Conservation (phyloP, 2,888 invertebrate species). For the Stenodera caucasica region DNA sequence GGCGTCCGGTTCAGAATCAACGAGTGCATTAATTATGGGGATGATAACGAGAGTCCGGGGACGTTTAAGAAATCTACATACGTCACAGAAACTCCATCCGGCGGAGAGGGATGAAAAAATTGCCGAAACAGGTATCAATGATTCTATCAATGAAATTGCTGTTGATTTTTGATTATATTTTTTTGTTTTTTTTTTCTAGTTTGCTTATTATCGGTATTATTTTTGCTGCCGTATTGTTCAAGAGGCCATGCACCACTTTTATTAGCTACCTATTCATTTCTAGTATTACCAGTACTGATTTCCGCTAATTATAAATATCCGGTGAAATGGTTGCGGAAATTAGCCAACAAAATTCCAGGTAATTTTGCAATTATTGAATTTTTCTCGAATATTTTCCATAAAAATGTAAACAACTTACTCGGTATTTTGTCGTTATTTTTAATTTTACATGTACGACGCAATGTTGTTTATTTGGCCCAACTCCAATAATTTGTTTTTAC, state of each 20-base stretch:
- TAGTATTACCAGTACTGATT: constrained; percentile 68
- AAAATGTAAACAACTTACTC: constrained; percentile 19
- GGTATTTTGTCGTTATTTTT: constrained; percentile 12
- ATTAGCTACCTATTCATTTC: constrained; percentile 67
- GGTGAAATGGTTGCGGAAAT: constrained; percentile 63
- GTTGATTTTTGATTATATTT: neutral
- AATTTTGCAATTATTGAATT: constrained; percentile 33
- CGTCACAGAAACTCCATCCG: constrained; percentile 65
- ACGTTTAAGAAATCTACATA: constrained; percentile 60
- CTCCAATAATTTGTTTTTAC: neutral
- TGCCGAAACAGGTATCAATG: constrained; percentile 64
- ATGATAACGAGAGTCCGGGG: constrained; percentile 72
- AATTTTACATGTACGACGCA: constrained; percentile 19
- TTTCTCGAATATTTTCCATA: constrained; percentile 1
- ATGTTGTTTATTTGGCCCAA: constrained; percentile 15
- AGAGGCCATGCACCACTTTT: constrained; percentile 62
- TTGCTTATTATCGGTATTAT: constrained; percentile 68
- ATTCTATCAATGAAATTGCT: neutral
- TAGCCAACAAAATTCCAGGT: constrained; percentile 63
- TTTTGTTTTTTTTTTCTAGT: constrained; percentile 57
- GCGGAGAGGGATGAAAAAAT: constrained; percentile 69
- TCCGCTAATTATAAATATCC: constrained; percentile 72
- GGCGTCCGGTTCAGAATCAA: no score
- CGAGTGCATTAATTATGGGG: constrained; percentile 62
- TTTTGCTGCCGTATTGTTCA: constrained; percentile 66